Conservation (phyloP, 2,113 vertebrate species). For the Zosterops borbonicus region DNA sequence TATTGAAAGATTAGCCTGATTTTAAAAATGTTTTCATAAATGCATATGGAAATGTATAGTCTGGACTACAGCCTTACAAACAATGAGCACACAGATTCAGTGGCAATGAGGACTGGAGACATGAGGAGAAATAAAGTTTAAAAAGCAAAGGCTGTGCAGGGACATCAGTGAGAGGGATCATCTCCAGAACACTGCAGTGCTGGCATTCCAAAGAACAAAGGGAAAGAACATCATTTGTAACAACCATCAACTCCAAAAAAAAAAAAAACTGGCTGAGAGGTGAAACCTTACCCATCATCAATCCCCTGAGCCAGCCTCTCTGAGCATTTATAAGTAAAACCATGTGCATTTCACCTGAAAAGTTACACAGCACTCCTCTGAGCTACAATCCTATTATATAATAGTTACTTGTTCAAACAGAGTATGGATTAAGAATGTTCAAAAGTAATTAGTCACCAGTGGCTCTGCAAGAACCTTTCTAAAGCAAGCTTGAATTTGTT, state of each 20-base stretch:
- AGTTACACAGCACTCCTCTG: neutral
- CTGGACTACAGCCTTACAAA: neutral
- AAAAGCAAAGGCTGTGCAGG: neutral
- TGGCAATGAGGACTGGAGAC: neutral
- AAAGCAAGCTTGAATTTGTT: constrained; percentile 11
- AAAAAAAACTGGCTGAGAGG: neutral
- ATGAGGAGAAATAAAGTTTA: neutral
- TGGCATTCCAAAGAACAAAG: neutral
- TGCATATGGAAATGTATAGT: neutral
- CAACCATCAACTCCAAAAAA: neutral
- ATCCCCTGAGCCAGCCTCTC: neutral
- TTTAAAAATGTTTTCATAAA: neutral
- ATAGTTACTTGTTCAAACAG: constrained; percentile 7
- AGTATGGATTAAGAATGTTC: constrained; percentile 11
- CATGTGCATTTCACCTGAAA: neutral
- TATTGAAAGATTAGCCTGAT: neutral
- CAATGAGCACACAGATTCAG: neutral
- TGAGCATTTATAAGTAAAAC: neutral
- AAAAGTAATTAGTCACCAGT: constrained; percentile 9
- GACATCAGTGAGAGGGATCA: neutral
- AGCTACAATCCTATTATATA: neutral
- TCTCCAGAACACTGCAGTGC: neutral
- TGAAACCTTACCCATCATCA: neutral
- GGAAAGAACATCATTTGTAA: neutral
- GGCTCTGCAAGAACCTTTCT: neutral